phyloP scores from a whole-genome alignment of 2,888 invertebrate species.

The Notodonta dromedarius region DNA sequence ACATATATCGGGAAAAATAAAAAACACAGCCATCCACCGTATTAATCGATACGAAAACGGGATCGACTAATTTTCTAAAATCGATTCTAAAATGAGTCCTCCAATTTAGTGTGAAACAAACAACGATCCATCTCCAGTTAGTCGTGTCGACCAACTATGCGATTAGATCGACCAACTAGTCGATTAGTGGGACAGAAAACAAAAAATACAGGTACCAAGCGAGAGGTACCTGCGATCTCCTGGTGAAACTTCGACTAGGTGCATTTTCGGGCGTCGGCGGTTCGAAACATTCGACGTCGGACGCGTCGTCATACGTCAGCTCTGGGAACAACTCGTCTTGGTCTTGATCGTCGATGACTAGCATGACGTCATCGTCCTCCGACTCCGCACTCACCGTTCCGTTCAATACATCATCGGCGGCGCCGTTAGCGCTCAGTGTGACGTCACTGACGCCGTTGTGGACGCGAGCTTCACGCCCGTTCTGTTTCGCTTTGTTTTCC shows the following conservation, averaged over 20 bases:
- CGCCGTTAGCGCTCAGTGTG: conserved; percentile 38
- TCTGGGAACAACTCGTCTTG: conserved; percentile 78
- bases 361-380: conserved; percentile 55
- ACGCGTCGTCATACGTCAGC: conserved; percentile 74
- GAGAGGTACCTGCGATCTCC: conserved; percentile 73
- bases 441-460: conserved; percentile 51
- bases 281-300: conserved; percentile 66
- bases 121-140: neutral
- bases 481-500: conserved; percentile 54
- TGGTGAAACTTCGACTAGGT: conserved; percentile 67
- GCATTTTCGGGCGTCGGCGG: conserved; percentile 55
- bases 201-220: conserved; percentile 40
- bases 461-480: conserved; percentile 47
- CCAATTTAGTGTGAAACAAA: neutral
- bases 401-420: conserved; percentile 40
- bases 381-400: conserved; percentile 66
- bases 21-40: conserved; percentile 1
- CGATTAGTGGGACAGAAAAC: conserved; percentile 6
- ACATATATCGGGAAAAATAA: neutral
- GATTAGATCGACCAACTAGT: neutral
- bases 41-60: conserved; percentile 1
- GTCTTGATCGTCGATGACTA: conserved; percentile 60
- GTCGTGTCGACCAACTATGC: conserved; percentile 6
- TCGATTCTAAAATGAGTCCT: neutral
- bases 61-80: neutral